A percentile compares a stretch with the other conserved stretches of the same genome.
These are phyloP conservation scores for Xenus cinereus DNA, from an alignment of 2,113 vertebrate genomes.

Conservation along the genomic window DNA sequence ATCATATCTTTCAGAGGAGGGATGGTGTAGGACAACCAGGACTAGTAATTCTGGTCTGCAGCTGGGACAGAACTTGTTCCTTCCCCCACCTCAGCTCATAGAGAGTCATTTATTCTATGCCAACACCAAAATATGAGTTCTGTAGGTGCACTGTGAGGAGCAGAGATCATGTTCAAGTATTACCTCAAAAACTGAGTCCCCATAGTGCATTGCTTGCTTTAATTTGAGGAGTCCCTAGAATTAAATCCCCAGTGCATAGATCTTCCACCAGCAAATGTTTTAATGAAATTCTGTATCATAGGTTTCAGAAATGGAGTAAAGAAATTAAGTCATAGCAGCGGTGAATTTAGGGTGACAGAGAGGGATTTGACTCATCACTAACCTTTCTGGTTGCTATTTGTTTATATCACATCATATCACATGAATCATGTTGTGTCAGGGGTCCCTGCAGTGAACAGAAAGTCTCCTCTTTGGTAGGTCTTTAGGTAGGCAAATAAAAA, in stretches of 20 bases:
- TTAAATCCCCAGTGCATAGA: not conserved
- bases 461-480: not conserved
- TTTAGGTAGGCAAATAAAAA: not conserved
- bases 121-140: not conserved
- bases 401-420: not conserved
- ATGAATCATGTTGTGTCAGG: not conserved
- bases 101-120: not conserved
- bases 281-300: not conserved
- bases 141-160: not conserved
- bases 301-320: not conserved
- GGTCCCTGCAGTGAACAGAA: not conserved
- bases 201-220: not conserved
- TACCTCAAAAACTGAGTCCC: not conserved
- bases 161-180: not conserved
- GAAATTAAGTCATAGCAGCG: not conserved
- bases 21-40: not conserved
- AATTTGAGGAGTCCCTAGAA: not conserved
- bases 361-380: not conserved
- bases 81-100: not conserved
- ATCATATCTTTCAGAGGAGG: not conserved
- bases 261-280: not conserved
- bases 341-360: not conserved
- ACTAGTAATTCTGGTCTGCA: not conserved
- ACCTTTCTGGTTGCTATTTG: not conserved
- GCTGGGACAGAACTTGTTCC: not conserved